Conservation (phyloP, 2,797 vertebrate genomes). For the Neomorphus geoffroyi region DNA sequence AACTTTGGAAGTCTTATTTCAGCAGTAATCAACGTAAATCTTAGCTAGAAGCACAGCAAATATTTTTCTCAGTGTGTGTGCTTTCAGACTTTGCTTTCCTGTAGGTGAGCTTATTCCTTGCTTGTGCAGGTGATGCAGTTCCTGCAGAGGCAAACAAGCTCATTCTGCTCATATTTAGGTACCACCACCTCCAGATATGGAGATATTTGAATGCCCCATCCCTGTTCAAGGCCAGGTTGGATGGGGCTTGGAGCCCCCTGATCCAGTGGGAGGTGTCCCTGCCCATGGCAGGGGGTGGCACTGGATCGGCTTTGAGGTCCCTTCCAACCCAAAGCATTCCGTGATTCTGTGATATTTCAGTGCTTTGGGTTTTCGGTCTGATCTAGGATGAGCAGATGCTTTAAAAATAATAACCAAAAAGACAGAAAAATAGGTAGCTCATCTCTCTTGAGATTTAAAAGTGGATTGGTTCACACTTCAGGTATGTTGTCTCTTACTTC, state of each 20-base stretch:
- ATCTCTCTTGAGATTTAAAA: neutral
- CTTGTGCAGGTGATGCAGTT: neutral
- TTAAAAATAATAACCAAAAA: neutral
- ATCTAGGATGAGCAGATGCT: neutral
- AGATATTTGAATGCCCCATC: neutral
- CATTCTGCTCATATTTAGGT: neutral
- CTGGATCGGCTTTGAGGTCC: no score
- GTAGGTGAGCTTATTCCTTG: neutral
- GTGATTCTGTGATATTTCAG: neutral
- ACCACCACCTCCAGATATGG: neutral
- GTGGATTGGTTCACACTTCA: neutral
- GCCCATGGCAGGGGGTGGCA: no score
- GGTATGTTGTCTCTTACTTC: neutral
- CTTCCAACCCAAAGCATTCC: no score
- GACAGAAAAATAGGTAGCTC: neutral
- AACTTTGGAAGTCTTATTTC: conserved; percentile 31
- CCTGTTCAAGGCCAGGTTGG: no score
- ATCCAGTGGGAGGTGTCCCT: no score
- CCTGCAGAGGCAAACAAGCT: neutral
- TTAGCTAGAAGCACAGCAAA: neutral
- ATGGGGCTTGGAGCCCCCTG: no score
- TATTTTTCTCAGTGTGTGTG: neutral
- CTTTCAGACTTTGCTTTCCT: neutral
- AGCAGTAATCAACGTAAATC: conserved; percentile 45
- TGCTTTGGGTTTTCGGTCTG: neutral